These are phyloP conservation scores for Trichopria drosophilae DNA, from an alignment of 2,888 invertebrate genomes.

Conservation along the genomic window DNA sequence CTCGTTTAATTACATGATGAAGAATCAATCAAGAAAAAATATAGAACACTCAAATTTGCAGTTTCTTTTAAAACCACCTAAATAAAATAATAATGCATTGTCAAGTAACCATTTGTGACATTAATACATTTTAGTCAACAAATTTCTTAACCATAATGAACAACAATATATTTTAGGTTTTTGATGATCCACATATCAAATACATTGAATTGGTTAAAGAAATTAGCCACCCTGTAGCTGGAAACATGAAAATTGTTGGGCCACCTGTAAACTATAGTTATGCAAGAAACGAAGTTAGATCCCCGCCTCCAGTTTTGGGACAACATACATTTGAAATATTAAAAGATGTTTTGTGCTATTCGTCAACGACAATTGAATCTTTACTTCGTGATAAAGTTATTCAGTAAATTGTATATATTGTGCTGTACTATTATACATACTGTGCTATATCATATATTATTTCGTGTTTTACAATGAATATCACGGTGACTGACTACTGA, in stretches of 20 bases:
- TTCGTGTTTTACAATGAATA: no score
- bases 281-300: conserved; percentile 70
- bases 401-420: no score
- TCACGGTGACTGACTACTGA: no score
- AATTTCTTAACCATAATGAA: no score
- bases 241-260: conserved; percentile 76
- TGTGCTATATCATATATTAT: no score
- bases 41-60: no score
- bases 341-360: conserved; percentile 67
- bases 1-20: not conserved
- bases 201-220: conserved; percentile 73
- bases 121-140: no score
- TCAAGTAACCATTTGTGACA: no score
- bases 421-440: no score
- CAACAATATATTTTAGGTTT: conserved; percentile 70
- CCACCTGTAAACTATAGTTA: conserved; percentile 84
- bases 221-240: conserved; percentile 70
- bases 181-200: conserved; percentile 83
- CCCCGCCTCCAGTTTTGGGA: conserved; percentile 82
- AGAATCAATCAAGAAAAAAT: not conserved
- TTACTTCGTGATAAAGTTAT: conserved; percentile 60
- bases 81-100: no score
- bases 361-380: conserved; percentile 63
- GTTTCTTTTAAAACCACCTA: no score
- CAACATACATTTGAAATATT: conserved; percentile 84